These are phyloP conservation scores for Neodontobutis hainanensis DNA, from an alignment of 2,113 vertebrate species.

Conservation along the genomic window DNA sequence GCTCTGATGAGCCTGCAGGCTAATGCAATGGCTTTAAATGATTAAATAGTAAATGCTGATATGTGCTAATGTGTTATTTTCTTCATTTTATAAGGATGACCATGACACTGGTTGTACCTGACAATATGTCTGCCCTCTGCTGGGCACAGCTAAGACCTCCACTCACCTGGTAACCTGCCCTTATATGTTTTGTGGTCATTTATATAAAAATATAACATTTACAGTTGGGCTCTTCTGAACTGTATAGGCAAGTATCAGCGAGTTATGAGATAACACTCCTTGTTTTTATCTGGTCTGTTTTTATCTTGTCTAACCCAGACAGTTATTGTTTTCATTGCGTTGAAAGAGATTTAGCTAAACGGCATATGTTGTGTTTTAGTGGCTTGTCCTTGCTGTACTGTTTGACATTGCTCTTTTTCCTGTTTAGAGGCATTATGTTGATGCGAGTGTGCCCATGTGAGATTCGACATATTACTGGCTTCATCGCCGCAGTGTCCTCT, in stretches of 20 bases:
- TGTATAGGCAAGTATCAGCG: neutral
- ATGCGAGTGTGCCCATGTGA: slow-evolving; percentile 43
- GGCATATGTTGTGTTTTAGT: neutral
- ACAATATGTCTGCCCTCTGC: slow-evolving; percentile 71
- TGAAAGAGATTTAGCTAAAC: neutral
- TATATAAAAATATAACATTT: neutral
- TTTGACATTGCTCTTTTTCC: slow-evolving; percentile 38
- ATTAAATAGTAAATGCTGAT: slow-evolving; percentile 27
- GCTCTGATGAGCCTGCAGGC: slow-evolving; percentile 12
- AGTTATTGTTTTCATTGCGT: neutral
- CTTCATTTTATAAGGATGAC: slow-evolving; percentile 32
- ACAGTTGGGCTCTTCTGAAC: neutral
- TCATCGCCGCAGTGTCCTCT: slow-evolving; percentile 68
- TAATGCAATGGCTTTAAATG: slow-evolving; percentile 18
- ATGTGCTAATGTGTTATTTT: slow-evolving; percentile 20
- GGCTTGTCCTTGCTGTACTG: neutral
- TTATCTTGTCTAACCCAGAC: neutral
- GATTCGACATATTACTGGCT: slow-evolving; percentile 63
- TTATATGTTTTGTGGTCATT: slow-evolving; percentile 19
- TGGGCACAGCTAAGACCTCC: slow-evolving; percentile 52
- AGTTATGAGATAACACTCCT: neutral
- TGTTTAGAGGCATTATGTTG: slow-evolving; percentile 20
- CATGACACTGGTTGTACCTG: slow-evolving; percentile 30
- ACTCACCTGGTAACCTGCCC: slow-evolving; percentile 54
- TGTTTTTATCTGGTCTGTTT: neutral